Conservation (phyloP, 2,888 invertebrate genomes). For the Pandemis corylana region DNA sequence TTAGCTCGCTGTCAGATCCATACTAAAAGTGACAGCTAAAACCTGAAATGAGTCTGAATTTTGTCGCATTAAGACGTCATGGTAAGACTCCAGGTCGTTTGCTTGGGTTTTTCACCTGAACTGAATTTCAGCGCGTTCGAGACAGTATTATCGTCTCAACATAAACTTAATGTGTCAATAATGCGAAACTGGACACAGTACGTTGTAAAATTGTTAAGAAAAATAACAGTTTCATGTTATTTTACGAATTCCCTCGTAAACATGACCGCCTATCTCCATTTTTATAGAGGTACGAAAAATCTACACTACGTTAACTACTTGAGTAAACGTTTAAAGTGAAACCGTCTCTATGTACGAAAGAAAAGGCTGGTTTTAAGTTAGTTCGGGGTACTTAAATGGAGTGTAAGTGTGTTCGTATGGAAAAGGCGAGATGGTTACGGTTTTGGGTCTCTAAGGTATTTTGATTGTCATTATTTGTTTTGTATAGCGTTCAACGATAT, state of each 20-base stretch:
- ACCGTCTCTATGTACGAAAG: background rate
- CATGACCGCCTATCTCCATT: slow-evolving; percentile 33
- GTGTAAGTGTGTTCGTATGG: slow-evolving; percentile 18
- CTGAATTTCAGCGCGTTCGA: background rate
- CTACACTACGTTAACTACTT: slow-evolving; percentile 21
- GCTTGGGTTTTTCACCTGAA: too few species aligned
- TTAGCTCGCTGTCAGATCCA: too few species aligned
- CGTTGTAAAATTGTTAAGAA: slow-evolving; percentile 34
- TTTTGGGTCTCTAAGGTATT: slow-evolving; percentile 33
- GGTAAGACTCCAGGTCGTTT: too few species aligned
- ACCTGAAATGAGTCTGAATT: too few species aligned
- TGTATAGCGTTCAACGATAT: slow-evolving; percentile 19
- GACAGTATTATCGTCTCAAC: slow-evolving; percentile 6
- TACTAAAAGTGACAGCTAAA: too few species aligned
- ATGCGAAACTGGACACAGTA: slow-evolving; percentile 20
- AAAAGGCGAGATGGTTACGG: slow-evolving; percentile 17
- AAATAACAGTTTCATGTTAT: slow-evolving; percentile 35
- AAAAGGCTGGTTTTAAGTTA: background rate
- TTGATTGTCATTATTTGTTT: slow-evolving; percentile 31
- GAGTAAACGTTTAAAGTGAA: background rate
- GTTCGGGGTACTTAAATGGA: slow-evolving; percentile 16
- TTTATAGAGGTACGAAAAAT: slow-evolving; percentile 37
- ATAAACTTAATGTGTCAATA: slow-evolving; percentile 26
- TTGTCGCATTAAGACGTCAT: too few species aligned
- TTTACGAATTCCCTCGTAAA: slow-evolving; percentile 39